A percentile compares a stretch with the other conserved stretches of the same genome.
phyloP scores from a whole-genome alignment of 1,140 invertebrate species.

The Tetraneura akinire region DNA sequence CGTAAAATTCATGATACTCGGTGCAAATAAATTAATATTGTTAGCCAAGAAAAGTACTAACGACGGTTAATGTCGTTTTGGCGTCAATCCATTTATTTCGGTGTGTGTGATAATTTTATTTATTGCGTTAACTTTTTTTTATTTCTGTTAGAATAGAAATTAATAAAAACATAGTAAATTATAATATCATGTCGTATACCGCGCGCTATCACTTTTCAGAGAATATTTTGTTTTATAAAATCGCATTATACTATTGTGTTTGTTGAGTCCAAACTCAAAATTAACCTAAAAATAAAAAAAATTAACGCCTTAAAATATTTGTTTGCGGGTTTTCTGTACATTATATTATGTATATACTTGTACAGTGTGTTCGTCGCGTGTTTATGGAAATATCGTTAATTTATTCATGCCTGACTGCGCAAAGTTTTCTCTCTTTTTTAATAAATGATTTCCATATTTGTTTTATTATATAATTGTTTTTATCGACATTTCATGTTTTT shows the following conservation, averaged over 20 bases:
- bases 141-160: neutral
- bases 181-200: neutral
- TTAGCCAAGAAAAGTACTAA: conserved; percentile 3
- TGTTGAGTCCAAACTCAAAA: too few species aligned
- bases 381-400: neutral
- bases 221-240: neutral
- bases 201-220: neutral
- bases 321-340: neutral
- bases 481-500: neutral
- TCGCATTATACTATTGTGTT: too few species aligned
- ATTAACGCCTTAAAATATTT: neutral
- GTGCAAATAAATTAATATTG: conserved; percentile 2
- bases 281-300: neutral
- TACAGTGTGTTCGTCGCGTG: neutral
- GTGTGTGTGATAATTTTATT: conserved; percentile 11
- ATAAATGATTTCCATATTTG: neutral
- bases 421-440: neutral
- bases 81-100: conserved; percentile 3
- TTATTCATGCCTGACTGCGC: neutral
- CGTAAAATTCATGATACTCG: neutral
- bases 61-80: conserved; percentile 24
- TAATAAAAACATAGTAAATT: neutral
- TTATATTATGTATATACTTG: neutral
- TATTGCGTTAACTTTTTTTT: neutral
- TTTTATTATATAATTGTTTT: neutral